Base-by-base conservation (phyloP, 2,797 vertebrate genomes). In the Notolabrus celidotus region DNA sequence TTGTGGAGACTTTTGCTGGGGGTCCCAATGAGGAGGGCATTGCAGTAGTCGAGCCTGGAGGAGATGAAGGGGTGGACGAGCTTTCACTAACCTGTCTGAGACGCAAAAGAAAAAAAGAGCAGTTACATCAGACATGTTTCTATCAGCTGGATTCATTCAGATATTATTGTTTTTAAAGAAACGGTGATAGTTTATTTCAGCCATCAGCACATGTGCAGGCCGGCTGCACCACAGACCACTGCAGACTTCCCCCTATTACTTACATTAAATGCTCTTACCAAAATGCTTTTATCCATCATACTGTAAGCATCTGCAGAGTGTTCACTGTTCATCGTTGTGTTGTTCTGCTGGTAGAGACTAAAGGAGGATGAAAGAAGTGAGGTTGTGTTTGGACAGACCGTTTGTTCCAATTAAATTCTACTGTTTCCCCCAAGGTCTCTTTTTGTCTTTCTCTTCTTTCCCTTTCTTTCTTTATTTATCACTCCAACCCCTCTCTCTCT, bases 401-500 rank as follows among this genome's bases (percentile, higher is more conserved):
- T 61, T 65, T 75, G 55, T 22, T 70, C 16, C n/a, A 58, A 1
- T 69, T 27, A 57, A 56, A 67, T 46, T 58, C 7, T 1, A 15
- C 16, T 23, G 22, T 79, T 29, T 50, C 46, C 59, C 68, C 71
- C 15, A 20, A 10, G 39, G 58, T 53, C 15, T 59, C 47, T 25
- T 53, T 66, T 17, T 41, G 9, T 60, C n/a, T 33, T 17, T 23
- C 36, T 10, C 20, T 34, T 36, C 5, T 19, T 51, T 19, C 22
- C 29, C 36, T 56, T 16, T 52, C 33, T 20, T 49, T 42, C 43
- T 45, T n/a, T 23, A 46, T 41, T 10, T 53, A n/a, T 19, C n/a
- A n/a, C n/a, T n/a, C n/a, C 42, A 16, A 16, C 42, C 50, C 45
- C 4, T 19, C 46, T 10, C 36, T 45, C 12, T 29, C 12, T 25